These are phyloP conservation scores for silkworm (Bombyx mori) DNA, from an alignment of 1,140 invertebrate species.

Conservation along the genomic window ASM3026992v2 NC_085113.1:4952501-4953000, in stretches of 20 bases:
- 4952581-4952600: constrained; percentile 54
- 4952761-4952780: constrained; percentile 56
- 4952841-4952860: constrained; percentile 57
- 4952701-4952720: constrained; percentile 23
- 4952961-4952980: constrained; percentile 67
- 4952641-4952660: constrained; percentile 66
- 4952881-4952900: constrained; percentile 46
- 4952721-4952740: constrained; percentile 43
- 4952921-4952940: constrained; percentile 39
- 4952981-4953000: constrained; percentile 37
- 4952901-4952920: constrained; percentile 47
- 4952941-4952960: constrained; percentile 64
- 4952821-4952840: constrained; percentile 59
- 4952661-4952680: constrained; percentile 55
- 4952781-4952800: constrained; percentile 50
- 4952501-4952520: constrained; percentile 70
- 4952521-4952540: constrained; percentile 69
- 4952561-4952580: constrained; percentile 68
- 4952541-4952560: constrained; percentile 70
- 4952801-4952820: constrained; percentile 45
- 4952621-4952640: constrained; percentile 27
- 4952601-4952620: constrained; percentile 13
- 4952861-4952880: constrained; percentile 45
- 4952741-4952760: constrained; percentile 65
- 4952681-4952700: constrained; percentile 60